These are phyloP conservation scores for Apis dorsata DNA, from an alignment of 1,140 invertebrate species.

Conservation along the genomic window DNA sequence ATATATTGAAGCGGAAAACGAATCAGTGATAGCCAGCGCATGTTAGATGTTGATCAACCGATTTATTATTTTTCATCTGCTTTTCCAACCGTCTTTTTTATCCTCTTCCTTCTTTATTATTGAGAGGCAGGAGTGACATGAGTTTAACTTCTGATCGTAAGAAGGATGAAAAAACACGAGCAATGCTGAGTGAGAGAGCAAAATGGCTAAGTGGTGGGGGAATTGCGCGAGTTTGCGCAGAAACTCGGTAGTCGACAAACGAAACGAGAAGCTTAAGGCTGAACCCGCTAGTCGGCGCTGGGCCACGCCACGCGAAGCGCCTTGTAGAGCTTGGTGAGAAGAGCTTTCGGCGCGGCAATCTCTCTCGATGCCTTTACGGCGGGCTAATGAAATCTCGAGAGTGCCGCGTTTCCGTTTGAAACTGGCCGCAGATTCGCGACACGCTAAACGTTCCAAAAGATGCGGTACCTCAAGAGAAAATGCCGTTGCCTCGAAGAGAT, in stretches of 20 bases:
- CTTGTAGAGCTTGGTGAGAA: conserved; percentile 54
- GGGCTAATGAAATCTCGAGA: conserved; percentile 70
- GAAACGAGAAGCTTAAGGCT: conserved; percentile 45
- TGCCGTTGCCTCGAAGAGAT: conserved; percentile 70
- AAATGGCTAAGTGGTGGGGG: background rate
- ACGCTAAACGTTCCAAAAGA: conserved; percentile 55
- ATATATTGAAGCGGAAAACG: background rate
- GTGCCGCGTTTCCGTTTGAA: conserved; percentile 35
- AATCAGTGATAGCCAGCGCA: background rate
- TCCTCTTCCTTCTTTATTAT: conserved; percentile 46
- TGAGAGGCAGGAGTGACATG: background rate
- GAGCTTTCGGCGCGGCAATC: conserved; percentile 49
- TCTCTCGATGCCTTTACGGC: conserved; percentile 58
- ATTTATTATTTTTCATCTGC: conserved; percentile 65
- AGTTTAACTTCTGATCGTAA: background rate
- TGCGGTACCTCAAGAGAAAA: conserved; percentile 76
- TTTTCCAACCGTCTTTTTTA: background rate
- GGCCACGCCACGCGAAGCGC: conserved; percentile 69
- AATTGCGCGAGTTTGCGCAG: conserved; percentile 58
- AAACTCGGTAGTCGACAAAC: conserved; percentile 27
- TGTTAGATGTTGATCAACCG: background rate
- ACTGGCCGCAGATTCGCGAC: conserved; percentile 51
- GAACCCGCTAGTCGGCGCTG: conserved; percentile 77
- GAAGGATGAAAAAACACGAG: background rate
- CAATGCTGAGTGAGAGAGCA: background rate